phyloP scores from a whole-genome alignment of 2,888 invertebrate species.

The Limnephilus lunatus region DNA sequence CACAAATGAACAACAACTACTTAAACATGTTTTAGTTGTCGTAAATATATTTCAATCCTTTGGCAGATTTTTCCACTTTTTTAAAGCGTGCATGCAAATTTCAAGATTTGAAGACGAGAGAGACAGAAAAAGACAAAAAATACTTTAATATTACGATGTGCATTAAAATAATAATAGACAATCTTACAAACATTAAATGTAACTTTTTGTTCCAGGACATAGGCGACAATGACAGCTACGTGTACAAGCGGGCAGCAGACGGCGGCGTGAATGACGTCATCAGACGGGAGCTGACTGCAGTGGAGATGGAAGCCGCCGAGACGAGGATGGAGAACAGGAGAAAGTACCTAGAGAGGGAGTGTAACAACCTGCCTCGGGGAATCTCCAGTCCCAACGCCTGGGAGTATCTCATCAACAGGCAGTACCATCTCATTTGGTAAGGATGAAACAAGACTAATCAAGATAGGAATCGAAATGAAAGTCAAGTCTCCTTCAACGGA shows the following conservation, averaged over 20 bases:
- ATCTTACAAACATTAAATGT: not conserved
- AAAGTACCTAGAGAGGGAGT: slow-evolving; percentile 78
- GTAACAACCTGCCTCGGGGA: slow-evolving; percentile 75
- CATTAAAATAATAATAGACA: too few relatives aligned
- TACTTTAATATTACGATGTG: too few relatives aligned
- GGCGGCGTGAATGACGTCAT: slow-evolving; percentile 69
- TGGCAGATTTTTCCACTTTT: too few relatives aligned
- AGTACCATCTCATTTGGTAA: slow-evolving; percentile 89
- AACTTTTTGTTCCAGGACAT: slow-evolving; percentile 72
- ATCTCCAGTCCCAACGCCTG: slow-evolving; percentile 86
- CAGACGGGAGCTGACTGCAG: slow-evolving; percentile 73
- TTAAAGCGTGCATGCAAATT: too few relatives aligned
- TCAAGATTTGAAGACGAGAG: too few relatives aligned
- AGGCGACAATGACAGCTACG: slow-evolving; percentile 72
- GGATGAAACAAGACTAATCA: slow-evolving; percentile 62
- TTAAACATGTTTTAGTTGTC: too few relatives aligned
- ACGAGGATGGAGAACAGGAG: slow-evolving; percentile 79
- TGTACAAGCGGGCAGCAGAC: slow-evolving; percentile 69
- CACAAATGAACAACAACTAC: too few relatives aligned
- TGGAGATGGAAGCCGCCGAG: slow-evolving; percentile 79
- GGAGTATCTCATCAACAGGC: slow-evolving; percentile 90
- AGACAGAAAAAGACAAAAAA: too few relatives aligned
- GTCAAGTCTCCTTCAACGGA: too few relatives aligned
- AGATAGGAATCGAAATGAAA: too few relatives aligned
- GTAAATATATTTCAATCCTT: too few relatives aligned